These are phyloP conservation scores for Ceyx cyanopectus DNA, from an alignment of 2,113 vertebrate species.

Conservation along the genomic window DNA sequence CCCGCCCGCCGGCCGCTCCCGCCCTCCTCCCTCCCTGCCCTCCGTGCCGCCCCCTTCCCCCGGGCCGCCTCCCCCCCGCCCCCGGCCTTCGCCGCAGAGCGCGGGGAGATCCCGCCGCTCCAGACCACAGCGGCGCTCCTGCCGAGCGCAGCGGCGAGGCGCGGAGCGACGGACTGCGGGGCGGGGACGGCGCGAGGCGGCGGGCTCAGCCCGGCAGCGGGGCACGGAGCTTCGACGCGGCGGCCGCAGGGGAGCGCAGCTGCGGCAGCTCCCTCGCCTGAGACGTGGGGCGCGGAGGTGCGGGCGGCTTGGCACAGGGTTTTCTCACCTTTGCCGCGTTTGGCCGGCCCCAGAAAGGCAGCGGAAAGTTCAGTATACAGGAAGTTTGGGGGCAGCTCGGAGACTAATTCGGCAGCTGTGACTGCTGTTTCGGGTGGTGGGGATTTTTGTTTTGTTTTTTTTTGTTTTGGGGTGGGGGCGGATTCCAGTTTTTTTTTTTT, in stretches of 20 bases:
- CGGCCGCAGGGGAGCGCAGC: background rate
- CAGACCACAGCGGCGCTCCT: background rate
- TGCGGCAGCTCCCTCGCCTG: background rate
- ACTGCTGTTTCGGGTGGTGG: background rate
- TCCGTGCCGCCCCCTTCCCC: background rate
- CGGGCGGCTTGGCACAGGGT: background rate
- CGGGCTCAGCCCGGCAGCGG: background rate
- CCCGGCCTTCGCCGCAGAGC: background rate
- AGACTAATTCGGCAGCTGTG: background rate
- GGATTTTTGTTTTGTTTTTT: background rate
- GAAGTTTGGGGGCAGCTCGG: conserved; percentile 57
- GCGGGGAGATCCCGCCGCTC: background rate
- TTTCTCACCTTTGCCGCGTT: conserved; percentile 1
- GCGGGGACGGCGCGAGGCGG: background rate
- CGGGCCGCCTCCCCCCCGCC: background rate
- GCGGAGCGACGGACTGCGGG: background rate
- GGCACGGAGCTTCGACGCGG: background rate
- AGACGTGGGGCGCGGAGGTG: background rate
- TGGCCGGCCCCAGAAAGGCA: background rate
- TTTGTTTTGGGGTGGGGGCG: no score
- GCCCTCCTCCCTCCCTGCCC: background rate
- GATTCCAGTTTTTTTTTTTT: no score
- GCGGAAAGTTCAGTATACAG: conserved; percentile 50
- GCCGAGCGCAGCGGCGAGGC: background rate
- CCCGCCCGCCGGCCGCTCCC: background rate